These are phyloP conservation scores for Drosophila barbarae DNA, from an alignment of 2,888 invertebrate genomes.

Conservation along the genomic window DNA sequence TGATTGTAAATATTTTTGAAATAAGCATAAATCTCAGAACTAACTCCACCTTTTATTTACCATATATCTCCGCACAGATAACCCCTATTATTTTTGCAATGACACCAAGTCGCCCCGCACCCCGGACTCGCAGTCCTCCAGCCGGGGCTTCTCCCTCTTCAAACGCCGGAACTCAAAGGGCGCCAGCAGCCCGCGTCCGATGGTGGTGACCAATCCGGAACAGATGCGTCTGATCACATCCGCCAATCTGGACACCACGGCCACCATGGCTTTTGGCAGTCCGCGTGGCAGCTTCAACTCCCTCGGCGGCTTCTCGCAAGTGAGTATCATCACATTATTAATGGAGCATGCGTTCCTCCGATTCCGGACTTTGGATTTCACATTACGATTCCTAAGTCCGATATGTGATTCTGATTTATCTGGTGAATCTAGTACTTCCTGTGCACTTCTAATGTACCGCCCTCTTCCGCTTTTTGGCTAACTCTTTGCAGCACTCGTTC, in stretches of 20 bases:
- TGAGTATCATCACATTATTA: conserved; percentile 53
- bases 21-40: neutral
- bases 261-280: conserved; percentile 77
- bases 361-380: conserved; percentile 34
- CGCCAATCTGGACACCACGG: conserved; percentile 78
- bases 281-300: conserved; percentile 79
- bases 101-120: conserved; percentile 79
- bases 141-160: conserved; percentile 78
- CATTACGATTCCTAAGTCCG: conserved; percentile 3
- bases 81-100: conserved; percentile 80
- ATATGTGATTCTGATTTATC: conserved; percentile 58
- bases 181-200: conserved; percentile 74
- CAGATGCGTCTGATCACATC: conserved; percentile 78
- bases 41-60: neutral
- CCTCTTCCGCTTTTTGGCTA: conserved; percentile 31
- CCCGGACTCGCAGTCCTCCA: conserved; percentile 77
- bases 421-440: conserved; percentile 68
- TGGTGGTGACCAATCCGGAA: conserved; percentile 66
- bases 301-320: conserved; percentile 76
- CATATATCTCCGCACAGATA: conserved; percentile 62
- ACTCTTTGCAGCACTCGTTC: conserved; percentile 67
- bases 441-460: conserved; percentile 36
- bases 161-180: conserved; percentile 79
- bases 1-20: too few species aligned
- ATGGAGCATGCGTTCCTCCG: conserved; percentile 14